Conservation (phyloP, 2,113 vertebrate species). For the Mola mola region DNA sequence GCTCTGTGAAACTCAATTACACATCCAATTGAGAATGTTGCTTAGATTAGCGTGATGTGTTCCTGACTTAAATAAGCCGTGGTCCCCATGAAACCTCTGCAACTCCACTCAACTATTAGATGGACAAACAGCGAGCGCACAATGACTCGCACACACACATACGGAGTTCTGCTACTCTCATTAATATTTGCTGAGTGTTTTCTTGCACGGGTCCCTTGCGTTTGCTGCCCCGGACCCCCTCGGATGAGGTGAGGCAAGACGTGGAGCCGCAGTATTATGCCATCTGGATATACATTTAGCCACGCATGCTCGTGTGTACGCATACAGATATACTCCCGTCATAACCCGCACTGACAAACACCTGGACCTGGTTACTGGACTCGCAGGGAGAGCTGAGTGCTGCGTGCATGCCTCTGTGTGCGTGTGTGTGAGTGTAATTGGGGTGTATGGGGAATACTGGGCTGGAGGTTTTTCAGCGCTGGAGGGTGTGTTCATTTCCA, state of each 20-base stretch:
- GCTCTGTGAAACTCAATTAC: conserved; percentile 73
- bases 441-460: conserved; percentile 59
- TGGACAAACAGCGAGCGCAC: conserved; percentile 39
- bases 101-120: conserved; percentile 44
- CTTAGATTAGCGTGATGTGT: conserved; percentile 54
- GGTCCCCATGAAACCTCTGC: conserved; percentile 38
- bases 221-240: conserved; percentile 50
- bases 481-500: conserved; percentile 51
- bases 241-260: conserved; percentile 77
- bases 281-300: conserved; percentile 74
- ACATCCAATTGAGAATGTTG: conserved; percentile 65
- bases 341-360: conserved; percentile 78
- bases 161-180: conserved; percentile 60
- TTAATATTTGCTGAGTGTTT: conserved; percentile 67
- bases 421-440: conserved; percentile 45
- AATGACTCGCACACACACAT: conserved; percentile 45
- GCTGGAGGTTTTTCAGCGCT: conserved; percentile 59
- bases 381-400: conserved; percentile 48
- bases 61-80: conserved; percentile 53
- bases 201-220: conserved; percentile 59
- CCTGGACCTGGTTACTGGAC: conserved; percentile 78
- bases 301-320: conserved; percentile 31
- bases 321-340: conserved; percentile 69
- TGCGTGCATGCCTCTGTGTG: conserved; percentile 49
- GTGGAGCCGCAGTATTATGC: conserved; percentile 63